Base-by-base conservation (phyloP, 2,888 invertebrate species). In the Ditylenchus weischeri region DNA sequence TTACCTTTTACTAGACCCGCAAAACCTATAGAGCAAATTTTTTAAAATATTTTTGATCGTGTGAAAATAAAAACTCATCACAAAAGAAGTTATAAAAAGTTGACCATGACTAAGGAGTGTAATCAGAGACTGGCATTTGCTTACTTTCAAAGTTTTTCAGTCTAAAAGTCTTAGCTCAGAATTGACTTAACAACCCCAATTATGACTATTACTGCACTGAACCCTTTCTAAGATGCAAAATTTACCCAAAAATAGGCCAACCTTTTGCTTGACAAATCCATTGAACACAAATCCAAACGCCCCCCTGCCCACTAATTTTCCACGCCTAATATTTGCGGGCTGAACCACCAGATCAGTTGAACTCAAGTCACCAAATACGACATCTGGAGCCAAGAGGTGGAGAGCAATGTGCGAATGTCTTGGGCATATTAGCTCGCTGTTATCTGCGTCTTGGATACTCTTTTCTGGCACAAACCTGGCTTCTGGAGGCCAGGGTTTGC, bases 261-360 rank as follows among this genome's bases (percentile, higher is more conserved):
- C 62, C 8, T 71, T 75, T 61, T 73, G 83, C 72, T 88, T 88
- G 63, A 85, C 83, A 8, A 84, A 82, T 0, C 90, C 92, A 78
- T 90, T 88, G 83, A 93, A 92, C 11, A 98, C 98, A 78, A 95
- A 93, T 3, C 96, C 96, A 86, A 96, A 98, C 0, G 95, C 94
- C 1, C 98, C 98, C n/a, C 94, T 89, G 0, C 96, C 96, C 48
- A 93, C 87, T 76, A 87, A 83, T 72, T 85, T 84, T 3, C 86
- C 86, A 68, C 90, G 87, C 57, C 89, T 88, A 5, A 98, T 88
- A 77, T 90, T 89, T 69, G 91, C 91, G 70, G 90, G 89, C 74
- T 89, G 89, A 18, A 95, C 90, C 13, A 92, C 87, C 75, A 90
- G 88, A 49, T 89, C 87, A 59, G 90, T 89, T 18, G 70, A 43